Base-by-base conservation (phyloP, 2,113 vertebrate genomes). In the Plecotus auritus region DNA sequence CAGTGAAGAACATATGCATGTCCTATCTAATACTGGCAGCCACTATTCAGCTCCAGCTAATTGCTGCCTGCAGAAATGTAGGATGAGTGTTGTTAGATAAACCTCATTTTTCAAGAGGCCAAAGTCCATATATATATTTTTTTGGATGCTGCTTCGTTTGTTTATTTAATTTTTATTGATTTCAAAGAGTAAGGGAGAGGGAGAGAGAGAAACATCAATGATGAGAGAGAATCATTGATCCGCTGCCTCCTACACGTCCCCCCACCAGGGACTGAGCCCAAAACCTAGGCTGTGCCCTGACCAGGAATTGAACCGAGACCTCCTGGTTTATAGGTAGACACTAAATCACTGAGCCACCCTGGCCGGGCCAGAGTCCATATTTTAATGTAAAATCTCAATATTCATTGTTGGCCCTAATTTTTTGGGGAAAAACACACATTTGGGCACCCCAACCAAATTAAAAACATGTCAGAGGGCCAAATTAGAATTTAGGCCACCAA, bases 381-480 rank as follows among this genome's bases (percentile, higher is more conserved):
- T 85, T 94, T 67, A 88, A 90, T 23, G 23, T 72, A 94, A 90
- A 94, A 91, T 85, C 13, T 32, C 45, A 94, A 73, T 69, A 91
- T 28, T 93, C 74, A 83, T 30, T 78, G 49, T 45, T 64, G 47
- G 61, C 54, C 67, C 61, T 88, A 11, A 67, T 51, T 37, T 1
- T 59, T 30, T 18, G 51, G 51, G 5, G 51, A 13, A 49, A 40
- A 47, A 80, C 45, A 66, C 56, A 59, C 56, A 59, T 59, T 59
- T 26, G 22, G 23, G 23, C 22, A 59, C 3, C 56, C 56, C 56
- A 59, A 59, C 56, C 56, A 59, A 59, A 59, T 59, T 59, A 59
- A 23, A 86, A 77, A 54, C 40, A 90, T n/a, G 45, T 90, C 49
- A 66, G 30, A 85, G 7, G 10, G 6, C 22, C 51, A 73, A 81